Percentiles rank a stretch among this genome's conserved stretches.
Conservation (phyloP, 2,888 invertebrate species). For the Thecocarcelia acutangulata region DNA sequence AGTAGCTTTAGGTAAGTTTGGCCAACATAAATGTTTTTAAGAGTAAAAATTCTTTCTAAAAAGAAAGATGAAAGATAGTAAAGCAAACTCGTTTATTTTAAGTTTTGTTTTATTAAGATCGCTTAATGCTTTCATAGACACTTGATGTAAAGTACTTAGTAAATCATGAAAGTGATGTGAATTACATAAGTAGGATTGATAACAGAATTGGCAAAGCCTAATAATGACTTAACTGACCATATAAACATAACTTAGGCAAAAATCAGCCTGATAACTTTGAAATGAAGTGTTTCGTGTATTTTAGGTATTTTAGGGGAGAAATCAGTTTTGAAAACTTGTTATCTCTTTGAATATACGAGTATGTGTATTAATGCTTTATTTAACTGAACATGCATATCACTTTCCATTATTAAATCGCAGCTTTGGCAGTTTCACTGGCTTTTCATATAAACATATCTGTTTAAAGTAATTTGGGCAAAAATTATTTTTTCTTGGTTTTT, state of each 20-base stretch:
- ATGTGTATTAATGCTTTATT: too few relatives aligned
- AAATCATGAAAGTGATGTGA: not conserved
- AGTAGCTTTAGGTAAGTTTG: slow-evolving; percentile 21
- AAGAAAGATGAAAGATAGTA: slow-evolving; percentile 33
- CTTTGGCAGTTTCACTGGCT: too few relatives aligned
- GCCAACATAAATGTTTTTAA: slow-evolving; percentile 24
- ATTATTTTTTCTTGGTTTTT: too few relatives aligned
- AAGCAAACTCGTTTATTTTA: slow-evolving; percentile 43
- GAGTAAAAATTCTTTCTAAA: slow-evolving; percentile 16
- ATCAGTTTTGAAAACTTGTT: not conserved
- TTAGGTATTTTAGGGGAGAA: too few relatives aligned
- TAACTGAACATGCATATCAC: too few relatives aligned
- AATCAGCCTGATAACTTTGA: slow-evolving; percentile 23
- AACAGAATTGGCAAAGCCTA: not conserved
- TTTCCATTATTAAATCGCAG: too few relatives aligned
- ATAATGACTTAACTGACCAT: slow-evolving; percentile 31
- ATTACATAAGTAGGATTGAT: not conserved
- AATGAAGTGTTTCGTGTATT: slow-evolving; percentile 1
- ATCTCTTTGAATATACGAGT: not conserved
- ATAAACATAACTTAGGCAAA: not conserved
- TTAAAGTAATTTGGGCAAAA: too few relatives aligned
- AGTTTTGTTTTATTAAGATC: slow-evolving; percentile 51
- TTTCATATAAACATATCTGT: too few relatives aligned
- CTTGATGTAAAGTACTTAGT: not conserved
- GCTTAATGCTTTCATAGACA: slow-evolving; percentile 25